Evolutionary conservation across 2,797 vertebrate genomes (phyloP).

Genomic region (Halcyon badia): DNA sequence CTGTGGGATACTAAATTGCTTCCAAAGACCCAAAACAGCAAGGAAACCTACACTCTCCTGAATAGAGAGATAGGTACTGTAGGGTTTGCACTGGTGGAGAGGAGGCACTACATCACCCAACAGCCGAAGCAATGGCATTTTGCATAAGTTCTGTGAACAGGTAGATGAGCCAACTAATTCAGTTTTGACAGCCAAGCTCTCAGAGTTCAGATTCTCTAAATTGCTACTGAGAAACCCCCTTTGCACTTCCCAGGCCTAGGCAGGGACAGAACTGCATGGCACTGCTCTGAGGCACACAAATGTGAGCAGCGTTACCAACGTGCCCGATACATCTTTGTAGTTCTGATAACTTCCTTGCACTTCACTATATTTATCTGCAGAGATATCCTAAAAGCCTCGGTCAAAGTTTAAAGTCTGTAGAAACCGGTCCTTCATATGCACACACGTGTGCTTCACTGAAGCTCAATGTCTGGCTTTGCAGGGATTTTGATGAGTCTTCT

Average conservation of each 20-base stretch:
- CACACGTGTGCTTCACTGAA: rapidly evolving
- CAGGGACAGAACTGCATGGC: not conserved
- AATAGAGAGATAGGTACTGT: not conserved
- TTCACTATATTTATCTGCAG: not conserved
- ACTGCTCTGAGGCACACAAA: not conserved
- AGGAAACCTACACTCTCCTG: not conserved
- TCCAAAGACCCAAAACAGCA: not conserved
- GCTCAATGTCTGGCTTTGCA: not conserved
- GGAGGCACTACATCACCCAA: not conserved
- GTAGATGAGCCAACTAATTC: not conserved
- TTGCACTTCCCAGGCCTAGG: not conserved
- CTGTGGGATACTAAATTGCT: not conserved
- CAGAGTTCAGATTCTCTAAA: not conserved
- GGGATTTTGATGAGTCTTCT: not conserved
- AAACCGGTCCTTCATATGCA: not conserved
- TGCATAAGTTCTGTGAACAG: not conserved
- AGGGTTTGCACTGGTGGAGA: not conserved
- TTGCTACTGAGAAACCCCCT: not conserved
- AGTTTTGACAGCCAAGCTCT: not conserved
- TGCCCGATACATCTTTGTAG: not conserved
- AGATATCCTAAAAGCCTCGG: not conserved
- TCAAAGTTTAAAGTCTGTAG: rapidly evolving
- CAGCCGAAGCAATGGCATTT: rapidly evolving
- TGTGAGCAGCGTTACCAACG: rapidly evolving
- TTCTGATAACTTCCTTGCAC: not conserved